Conservation (phyloP, 2,888 invertebrate genomes). For the Oeneis ivallda region DNA sequence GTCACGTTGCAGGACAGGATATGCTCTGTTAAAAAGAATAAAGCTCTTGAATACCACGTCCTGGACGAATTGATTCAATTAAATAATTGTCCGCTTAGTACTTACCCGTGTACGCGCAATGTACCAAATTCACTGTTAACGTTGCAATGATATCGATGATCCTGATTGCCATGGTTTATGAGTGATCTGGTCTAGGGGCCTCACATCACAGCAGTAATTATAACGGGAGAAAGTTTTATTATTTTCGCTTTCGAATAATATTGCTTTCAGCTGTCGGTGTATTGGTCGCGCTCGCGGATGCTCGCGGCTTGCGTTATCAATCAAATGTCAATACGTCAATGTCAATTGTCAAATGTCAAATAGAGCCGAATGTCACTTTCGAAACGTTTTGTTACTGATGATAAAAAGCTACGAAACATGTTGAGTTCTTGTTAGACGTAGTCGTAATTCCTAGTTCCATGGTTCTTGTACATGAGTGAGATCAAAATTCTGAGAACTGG, state of each 20-base stretch:
- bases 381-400: constrained; percentile 13
- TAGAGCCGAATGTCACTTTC: not conserved
- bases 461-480: too few species aligned
- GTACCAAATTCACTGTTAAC: constrained; percentile 62
- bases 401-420: too few species aligned
- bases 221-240: constrained; percentile 45
- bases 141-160: constrained; percentile 57
- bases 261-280: constrained; percentile 43
- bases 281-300: constrained; percentile 52
- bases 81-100: constrained; percentile 73
- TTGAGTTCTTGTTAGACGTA: too few species aligned
- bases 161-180: constrained; percentile 58
- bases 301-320: too few species aligned
- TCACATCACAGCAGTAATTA: constrained; percentile 65
- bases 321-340: constrained; percentile 46
- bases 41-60: constrained; percentile 60
- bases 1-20: constrained; percentile 73
- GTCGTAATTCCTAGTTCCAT: too few species aligned
- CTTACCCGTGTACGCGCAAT: constrained; percentile 63
- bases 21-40: constrained; percentile 78
- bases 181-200: constrained; percentile 34
- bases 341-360: constrained; percentile 1
- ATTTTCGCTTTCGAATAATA: constrained; percentile 48
- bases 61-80: constrained; percentile 77
- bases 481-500: too few species aligned